Percentiles rank a stretch among this genome's conserved stretches.
phyloP scores from a whole-genome alignment of 2,888 invertebrate genomes.

The Listrodromus nycthemerus region DNA sequence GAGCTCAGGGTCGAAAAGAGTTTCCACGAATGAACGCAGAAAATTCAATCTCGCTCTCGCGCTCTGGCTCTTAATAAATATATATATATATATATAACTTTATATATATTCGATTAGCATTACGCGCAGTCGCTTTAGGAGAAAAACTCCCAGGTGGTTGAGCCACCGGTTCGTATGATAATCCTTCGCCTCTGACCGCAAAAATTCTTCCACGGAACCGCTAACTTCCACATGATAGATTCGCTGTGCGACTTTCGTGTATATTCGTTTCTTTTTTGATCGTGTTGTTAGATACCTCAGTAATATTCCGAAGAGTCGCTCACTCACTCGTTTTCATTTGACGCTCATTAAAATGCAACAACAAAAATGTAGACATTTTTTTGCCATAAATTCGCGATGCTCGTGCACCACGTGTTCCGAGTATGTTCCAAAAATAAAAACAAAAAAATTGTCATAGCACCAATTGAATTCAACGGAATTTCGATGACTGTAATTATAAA shows the following conservation, averaged over 20 bases:
- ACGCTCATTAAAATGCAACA: background rate
- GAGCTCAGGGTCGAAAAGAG: constrained; percentile 13
- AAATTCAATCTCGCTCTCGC: background rate
- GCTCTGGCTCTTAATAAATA: constrained; percentile 2
- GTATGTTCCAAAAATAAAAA: background rate
- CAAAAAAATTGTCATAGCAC: constrained; percentile 7
- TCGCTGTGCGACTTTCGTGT: constrained; percentile 52
- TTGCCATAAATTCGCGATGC: background rate
- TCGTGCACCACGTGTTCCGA: background rate
- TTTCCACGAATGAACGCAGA: constrained; percentile 6
- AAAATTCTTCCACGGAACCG: constrained; percentile 49
- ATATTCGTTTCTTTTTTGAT: constrained; percentile 24
- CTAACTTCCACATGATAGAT: constrained; percentile 49
- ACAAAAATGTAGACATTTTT: background rate
- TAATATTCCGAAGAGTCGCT: background rate
- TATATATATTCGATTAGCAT: constrained; percentile 20
- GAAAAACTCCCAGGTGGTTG: constrained; percentile 47
- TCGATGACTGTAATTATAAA: constrained; percentile 11
- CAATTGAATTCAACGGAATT: constrained; percentile 19
- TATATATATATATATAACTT: too few species aligned
- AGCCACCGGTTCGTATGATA: constrained; percentile 44
- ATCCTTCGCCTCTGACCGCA: constrained; percentile 14
- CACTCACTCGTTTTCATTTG: constrained; percentile 27
- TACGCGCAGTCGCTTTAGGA: constrained; percentile 24
- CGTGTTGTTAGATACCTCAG: background rate